A percentile compares a stretch with the other conserved stretches of the same genome.
These are phyloP conservation scores for Psittacula derbiana DNA, from an alignment of 2,797 vertebrate species.

Conservation along the genomic window DNA sequence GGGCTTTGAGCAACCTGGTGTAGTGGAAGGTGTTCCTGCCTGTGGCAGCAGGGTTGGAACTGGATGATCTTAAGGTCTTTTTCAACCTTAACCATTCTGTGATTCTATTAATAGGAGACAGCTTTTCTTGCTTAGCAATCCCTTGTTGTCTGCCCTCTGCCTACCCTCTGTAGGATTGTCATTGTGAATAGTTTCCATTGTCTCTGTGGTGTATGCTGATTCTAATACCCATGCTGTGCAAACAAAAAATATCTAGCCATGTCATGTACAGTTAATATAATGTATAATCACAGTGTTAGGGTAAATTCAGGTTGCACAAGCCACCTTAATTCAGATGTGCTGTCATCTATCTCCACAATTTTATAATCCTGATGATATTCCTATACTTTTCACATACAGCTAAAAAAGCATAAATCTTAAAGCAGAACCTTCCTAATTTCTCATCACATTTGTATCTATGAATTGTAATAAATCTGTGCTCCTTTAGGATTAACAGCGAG, in stretches of 20 bases:
- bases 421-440: background rate
- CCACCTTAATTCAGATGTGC: background rate
- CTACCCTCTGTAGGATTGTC: background rate
- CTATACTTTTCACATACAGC: background rate
- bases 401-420: background rate
- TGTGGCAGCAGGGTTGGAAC: background rate
- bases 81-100: background rate
- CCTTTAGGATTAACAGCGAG: background rate
- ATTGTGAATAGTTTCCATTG: background rate
- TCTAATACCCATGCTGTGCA: background rate
- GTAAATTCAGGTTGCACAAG: background rate
- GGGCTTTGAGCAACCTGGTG: background rate
- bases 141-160: background rate
- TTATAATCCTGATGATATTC: background rate
- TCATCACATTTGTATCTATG: background rate
- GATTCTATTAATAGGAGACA: background rate
- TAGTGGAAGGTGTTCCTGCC: background rate
- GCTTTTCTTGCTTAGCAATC: background rate
- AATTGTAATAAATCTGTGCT: background rate
- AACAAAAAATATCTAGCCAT: background rate
- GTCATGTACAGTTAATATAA: background rate
- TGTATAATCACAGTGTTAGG: background rate
- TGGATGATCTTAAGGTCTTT: background rate
- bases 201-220: background rate
- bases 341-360: background rate